phyloP scores from a whole-genome alignment of 2,113 vertebrate species.

The Callopanchax toddi region DNA sequence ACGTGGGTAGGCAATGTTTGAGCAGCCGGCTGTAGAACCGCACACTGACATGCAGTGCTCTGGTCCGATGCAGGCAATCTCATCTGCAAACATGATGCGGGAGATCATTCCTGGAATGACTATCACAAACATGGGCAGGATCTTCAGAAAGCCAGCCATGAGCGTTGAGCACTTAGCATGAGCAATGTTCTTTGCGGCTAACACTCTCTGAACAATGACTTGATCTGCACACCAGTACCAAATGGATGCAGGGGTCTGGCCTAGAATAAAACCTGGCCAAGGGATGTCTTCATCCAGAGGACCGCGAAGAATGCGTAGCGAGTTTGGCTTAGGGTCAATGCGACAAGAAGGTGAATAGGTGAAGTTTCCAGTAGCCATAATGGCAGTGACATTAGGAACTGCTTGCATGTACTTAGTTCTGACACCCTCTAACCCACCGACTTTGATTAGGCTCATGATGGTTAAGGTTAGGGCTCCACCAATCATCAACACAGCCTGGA shows the following conservation, averaged over 20 bases:
- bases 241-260: conserved; percentile 97
- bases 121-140: conserved; percentile 97
- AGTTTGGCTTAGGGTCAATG: conserved; percentile 88
- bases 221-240: conserved; percentile 99
- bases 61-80: conserved; percentile 94
- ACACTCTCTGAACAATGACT: conserved; percentile 96
- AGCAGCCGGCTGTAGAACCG: conserved; percentile 94
- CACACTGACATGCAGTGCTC: conserved; percentile 97
- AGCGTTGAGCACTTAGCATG: conserved; percentile 95
- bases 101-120: conserved; percentile 99
- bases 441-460: conserved; percentile 87
- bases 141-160: conserved; percentile 95
- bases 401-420: conserved; percentile 94
- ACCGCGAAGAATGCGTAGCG: conserved; percentile 88
- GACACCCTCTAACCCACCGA: conserved; percentile 93
- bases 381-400: conserved; percentile 89
- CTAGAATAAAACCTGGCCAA: conserved; percentile 96
- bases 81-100: conserved; percentile 90
- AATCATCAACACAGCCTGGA: conserved; percentile 97
- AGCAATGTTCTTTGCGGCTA: conserved; percentile 94
- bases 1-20: conserved; percentile 96
- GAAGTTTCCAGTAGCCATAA: conserved; percentile 87
- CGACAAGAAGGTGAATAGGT: conserved; percentile 88
- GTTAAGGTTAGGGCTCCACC: conserved; percentile 92
- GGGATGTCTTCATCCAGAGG: conserved; percentile 95